A percentile compares a stretch with the other conserved stretches of the same genome.
Evolutionary conservation across 2,888 invertebrate genomes (phyloP).

Genomic region (Drosophila melanocephala): DNA sequence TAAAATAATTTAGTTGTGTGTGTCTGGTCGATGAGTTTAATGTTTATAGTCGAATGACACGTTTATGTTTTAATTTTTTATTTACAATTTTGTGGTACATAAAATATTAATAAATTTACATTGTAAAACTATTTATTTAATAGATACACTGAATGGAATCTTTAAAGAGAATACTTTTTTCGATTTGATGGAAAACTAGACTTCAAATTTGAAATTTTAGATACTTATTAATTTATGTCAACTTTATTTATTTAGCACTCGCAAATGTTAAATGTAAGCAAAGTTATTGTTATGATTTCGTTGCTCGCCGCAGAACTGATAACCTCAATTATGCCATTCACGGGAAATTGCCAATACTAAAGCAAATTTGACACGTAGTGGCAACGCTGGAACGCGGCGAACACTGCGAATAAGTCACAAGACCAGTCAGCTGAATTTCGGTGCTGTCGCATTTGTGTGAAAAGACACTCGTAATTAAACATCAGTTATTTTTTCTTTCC

Average conservation of each 20-base stretch:
- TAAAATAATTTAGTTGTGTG: not conserved
- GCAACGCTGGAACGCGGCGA: conserved; percentile 47
- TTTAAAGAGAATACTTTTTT: not conserved
- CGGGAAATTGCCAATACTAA: conserved; percentile 13
- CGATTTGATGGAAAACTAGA: not conserved
- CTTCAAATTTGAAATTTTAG: not conserved
- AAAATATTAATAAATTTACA: not conserved
- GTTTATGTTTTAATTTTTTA: not conserved
- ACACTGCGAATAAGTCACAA: conserved; percentile 84
- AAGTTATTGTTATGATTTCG: not conserved
- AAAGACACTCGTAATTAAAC: conserved; percentile 68
- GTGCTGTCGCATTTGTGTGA: conserved; percentile 78
- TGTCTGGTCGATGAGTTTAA: not conserved
- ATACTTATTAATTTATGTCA: not conserved
- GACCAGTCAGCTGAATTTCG: conserved; percentile 85
- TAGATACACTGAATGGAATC: not conserved
- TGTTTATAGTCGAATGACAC: conserved; percentile 33
- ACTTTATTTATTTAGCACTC: not conserved
- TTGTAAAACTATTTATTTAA: not conserved
- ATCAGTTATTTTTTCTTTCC: conserved; percentile 33
- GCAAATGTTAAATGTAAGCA: not conserved
- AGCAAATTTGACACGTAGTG: conserved; percentile 7
- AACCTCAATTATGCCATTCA: conserved; percentile 31
- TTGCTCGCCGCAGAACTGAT: conserved; percentile 34
- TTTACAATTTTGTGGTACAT: not conserved